Percentiles rank a stretch among this genome's conserved stretches.
These are phyloP conservation scores for Uromys caudimaculatus DNA, from an alignment of 2,797 vertebrate species.

Conservation along the genomic window DNA sequence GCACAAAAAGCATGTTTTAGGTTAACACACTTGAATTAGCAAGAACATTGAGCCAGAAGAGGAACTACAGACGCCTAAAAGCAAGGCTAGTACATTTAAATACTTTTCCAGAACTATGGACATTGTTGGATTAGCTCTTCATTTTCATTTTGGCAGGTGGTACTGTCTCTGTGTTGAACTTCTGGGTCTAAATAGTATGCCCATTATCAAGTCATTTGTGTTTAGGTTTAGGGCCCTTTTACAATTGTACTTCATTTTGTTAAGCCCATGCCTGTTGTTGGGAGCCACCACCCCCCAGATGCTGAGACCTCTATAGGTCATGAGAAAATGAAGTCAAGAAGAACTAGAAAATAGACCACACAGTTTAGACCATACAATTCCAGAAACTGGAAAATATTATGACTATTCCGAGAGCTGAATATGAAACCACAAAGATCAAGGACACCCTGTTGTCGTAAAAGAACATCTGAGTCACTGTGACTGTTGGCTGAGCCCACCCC, in stretches of 20 bases:
- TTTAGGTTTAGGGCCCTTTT: background rate
- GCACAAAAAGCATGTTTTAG: background rate
- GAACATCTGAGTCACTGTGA: no score
- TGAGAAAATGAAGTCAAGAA: no score
- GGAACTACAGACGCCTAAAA: background rate
- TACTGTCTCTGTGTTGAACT: background rate
- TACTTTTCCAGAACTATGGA: background rate
- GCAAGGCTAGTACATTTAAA: background rate
- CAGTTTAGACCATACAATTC: no score
- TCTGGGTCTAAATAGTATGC: background rate
- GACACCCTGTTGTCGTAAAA: no score
- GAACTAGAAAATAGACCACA: no score
- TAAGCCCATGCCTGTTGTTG: background rate
- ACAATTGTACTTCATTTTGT: background rate
- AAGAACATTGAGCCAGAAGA: background rate
- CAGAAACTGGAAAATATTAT: no score
- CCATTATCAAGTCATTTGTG: background rate
- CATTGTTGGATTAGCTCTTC: background rate
- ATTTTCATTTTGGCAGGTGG: background rate
- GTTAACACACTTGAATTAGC: background rate
- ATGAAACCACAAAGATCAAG: no score
- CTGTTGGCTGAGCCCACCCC: no score
- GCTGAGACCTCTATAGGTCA: no score
- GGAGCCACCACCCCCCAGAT: no score
- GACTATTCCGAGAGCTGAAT: no score